These are phyloP conservation scores for Plectropomus leopardus DNA, from an alignment of 2,113 vertebrate genomes.

Conservation along the genomic window DNA sequence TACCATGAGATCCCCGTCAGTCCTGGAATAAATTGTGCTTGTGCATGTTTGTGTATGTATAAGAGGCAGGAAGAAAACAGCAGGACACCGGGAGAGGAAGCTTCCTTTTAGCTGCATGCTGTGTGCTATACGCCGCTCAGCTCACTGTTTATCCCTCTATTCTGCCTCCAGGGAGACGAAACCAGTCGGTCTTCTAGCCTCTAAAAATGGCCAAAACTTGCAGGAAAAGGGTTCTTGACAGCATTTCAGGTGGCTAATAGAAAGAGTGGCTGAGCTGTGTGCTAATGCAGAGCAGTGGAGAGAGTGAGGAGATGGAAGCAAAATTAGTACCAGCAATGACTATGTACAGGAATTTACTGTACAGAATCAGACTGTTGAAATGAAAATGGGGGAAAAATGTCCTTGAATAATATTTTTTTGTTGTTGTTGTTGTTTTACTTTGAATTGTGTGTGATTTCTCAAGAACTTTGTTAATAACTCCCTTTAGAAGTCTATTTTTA, in stretches of 20 bases:
- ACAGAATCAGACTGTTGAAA: not conserved
- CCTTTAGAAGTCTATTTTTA: not conserved
- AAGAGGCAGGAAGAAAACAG: conserved; percentile 60
- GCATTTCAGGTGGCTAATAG: conserved; percentile 25
- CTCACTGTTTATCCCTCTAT: conserved; percentile 29
- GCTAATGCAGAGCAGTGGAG: conserved; percentile 29
- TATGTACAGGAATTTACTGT: not conserved
- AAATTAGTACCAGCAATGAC: not conserved
- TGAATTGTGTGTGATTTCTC: not conserved
- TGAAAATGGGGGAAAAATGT: not conserved
- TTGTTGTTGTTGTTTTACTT: no score
- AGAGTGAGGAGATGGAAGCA: conserved; percentile 9
- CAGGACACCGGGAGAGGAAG: conserved; percentile 51
- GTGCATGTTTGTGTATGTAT: conserved; percentile 31
- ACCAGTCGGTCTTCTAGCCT: conserved; percentile 35
- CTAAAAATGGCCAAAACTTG: conserved; percentile 33
- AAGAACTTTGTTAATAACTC: not conserved
- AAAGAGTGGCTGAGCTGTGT: conserved; percentile 37
- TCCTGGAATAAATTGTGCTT: conserved; percentile 42
- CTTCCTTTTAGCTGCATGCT: conserved; percentile 58
- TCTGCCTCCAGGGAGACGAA: conserved; percentile 51
- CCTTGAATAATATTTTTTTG: no score
- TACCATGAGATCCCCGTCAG: conserved; percentile 42
- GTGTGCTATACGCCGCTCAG: conserved; percentile 27
- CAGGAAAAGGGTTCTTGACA: conserved; percentile 34